Percentiles rank a stretch among this genome's conserved stretches.
Conservation (phyloP, 2,113 vertebrate species). For the Theristicus caerulescens region DNA sequence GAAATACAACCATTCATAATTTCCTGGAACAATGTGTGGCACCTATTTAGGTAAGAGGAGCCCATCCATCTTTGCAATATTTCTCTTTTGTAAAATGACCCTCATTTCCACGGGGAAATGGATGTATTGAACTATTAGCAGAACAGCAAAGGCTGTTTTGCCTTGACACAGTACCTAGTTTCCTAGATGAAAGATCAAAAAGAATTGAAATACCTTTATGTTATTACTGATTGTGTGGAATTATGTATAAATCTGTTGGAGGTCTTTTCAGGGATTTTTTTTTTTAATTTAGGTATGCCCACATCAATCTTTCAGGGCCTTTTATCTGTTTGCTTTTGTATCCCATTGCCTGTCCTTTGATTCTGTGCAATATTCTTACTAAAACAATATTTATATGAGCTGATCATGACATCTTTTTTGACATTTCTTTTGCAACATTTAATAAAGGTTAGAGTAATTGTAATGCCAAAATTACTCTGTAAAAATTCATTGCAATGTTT, state of each 20-base stretch:
- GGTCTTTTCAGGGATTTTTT: not conserved
- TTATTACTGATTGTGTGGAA: not conserved
- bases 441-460: not conserved
- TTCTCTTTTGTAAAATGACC: not conserved
- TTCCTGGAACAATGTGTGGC: not conserved
- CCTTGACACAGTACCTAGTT: not conserved
- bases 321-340: not conserved
- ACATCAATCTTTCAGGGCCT: not conserved
- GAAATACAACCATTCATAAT: not conserved
- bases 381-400: not conserved
- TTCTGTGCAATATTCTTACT: not conserved
- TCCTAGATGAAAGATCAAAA: not conserved
- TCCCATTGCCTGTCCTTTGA: not conserved
- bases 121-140: not conserved
- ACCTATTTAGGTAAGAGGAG: not conserved
- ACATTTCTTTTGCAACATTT: not conserved
- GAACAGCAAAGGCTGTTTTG: not conserved
- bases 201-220: not conserved
- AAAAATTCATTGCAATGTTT: not conserved
- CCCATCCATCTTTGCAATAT: not conserved
- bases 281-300: not conserved
- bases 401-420: not conserved
- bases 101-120: not conserved
- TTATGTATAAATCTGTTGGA: not conserved
- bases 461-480: not conserved